Conservation (phyloP, 2,888 invertebrate genomes). For the Nomada hirtipes region DNA sequence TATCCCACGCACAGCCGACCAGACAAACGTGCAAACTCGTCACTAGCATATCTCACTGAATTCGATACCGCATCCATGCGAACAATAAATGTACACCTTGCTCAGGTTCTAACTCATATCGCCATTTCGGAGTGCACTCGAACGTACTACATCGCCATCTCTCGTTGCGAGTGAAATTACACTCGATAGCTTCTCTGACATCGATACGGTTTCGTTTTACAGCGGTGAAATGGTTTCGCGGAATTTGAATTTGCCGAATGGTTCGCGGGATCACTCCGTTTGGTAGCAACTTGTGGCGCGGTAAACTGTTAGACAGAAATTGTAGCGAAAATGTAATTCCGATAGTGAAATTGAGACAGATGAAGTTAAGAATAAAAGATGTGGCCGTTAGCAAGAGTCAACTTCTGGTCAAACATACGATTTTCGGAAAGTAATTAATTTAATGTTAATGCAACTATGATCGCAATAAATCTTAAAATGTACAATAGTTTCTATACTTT, state of each 20-base stretch:
- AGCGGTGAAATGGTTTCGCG: background rate
- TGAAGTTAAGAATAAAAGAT: too few species aligned
- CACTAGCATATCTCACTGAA: background rate
- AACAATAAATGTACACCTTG: background rate
- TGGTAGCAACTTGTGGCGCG: background rate
- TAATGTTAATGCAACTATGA: background rate
- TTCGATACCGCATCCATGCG: background rate
- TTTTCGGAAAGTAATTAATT: background rate
- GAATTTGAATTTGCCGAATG: background rate
- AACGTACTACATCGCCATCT: slow-evolving; percentile 16
- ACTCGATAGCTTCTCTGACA: background rate
- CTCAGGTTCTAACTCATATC: background rate
- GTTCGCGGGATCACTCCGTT: background rate
- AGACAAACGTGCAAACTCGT: background rate
- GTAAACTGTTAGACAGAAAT: background rate
- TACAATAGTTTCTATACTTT: background rate
- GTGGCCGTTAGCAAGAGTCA: too few species aligned
- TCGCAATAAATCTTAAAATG: background rate
- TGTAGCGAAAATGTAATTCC: background rate
- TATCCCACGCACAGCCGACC: background rate
- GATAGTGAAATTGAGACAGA: too few species aligned
- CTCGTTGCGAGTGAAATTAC: background rate
- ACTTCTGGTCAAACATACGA: background rate
- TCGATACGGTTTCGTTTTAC: background rate
- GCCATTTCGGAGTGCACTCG: background rate